Conservation (phyloP, 2,797 vertebrate genomes). For the Vultur gryphus region DNA sequence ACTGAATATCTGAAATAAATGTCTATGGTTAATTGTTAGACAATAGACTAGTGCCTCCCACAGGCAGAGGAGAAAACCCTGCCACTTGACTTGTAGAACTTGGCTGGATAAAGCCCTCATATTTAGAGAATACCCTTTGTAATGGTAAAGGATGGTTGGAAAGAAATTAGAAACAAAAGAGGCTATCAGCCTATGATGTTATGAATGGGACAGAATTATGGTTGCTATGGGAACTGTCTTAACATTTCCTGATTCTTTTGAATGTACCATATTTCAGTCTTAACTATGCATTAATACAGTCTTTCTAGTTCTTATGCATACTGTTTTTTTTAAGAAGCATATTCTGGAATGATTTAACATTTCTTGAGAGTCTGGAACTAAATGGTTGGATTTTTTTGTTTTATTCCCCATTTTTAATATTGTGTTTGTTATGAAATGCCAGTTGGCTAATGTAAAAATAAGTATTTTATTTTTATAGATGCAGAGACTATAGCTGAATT, state of each 20-base stretch:
- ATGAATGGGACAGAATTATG: conserved; percentile 60
- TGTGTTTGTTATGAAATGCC: neutral
- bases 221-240: conserved; percentile 74
- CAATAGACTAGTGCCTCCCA: conserved; percentile 55
- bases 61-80: conserved; percentile 45
- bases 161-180: conserved; percentile 19
- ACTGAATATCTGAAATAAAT: neutral
- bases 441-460: conserved; percentile 6
- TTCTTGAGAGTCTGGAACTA: conserved; percentile 46
- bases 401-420: neutral
- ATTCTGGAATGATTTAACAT: conserved; percentile 60
- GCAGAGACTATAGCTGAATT: conserved; percentile 86
- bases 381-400: neutral
- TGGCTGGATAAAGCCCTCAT: neutral
- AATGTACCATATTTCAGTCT: conserved; percentile 53
- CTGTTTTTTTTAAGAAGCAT: neutral
- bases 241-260: conserved; percentile 64
- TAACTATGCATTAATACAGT: conserved; percentile 56
- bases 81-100: neutral
- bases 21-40: neutral
- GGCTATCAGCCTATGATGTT: conserved; percentile 30
- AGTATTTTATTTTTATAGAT: conserved; percentile 75
- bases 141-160: neutral
- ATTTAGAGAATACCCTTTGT: neutral
- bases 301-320: conserved; percentile 62